Evolutionary conservation across 2,113 vertebrate species (phyloP).

Genomic region (Phaetusa simplex): DNA sequence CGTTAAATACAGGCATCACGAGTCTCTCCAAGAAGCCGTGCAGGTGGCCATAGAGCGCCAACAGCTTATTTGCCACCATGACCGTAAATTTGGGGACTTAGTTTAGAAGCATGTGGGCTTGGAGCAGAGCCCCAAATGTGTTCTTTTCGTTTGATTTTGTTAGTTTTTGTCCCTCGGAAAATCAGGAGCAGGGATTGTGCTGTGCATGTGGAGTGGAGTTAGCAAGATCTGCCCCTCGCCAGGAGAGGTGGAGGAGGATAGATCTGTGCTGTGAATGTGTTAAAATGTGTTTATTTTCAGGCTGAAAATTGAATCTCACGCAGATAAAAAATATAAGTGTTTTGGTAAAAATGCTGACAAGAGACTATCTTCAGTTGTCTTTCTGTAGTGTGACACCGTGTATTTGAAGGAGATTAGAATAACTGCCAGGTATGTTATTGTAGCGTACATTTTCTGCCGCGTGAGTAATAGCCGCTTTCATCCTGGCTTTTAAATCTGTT

Average conservation of each 20-base stretch:
- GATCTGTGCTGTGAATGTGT: not conserved
- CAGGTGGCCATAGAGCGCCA: not conserved
- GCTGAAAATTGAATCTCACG: slow-evolving; percentile 3
- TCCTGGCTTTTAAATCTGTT: not conserved
- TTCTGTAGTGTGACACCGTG: fast-evolving
- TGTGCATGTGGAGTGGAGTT: not conserved
- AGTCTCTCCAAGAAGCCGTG: not conserved
- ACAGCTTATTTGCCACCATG: not conserved
- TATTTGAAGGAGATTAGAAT: not conserved
- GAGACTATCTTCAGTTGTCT: not conserved
- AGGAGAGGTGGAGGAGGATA: not conserved
- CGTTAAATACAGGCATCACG: not conserved
- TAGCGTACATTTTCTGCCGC: not conserved
- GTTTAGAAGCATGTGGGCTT: not conserved
- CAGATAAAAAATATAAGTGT: slow-evolving; percentile 16
- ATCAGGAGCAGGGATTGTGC: not conserved
- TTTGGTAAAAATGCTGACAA: slow-evolving; percentile 26
- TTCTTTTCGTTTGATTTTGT: not conserved
- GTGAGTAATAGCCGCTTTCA: not conserved
- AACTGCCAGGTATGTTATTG: not conserved
- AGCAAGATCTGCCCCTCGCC: not conserved
- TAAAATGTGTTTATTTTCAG: slow-evolving; percentile 6
- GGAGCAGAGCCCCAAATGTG: not conserved
- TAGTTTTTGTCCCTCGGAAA: not conserved
- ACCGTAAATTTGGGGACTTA: not conserved